A percentile compares a stretch with the other conserved stretches of the same genome.
Conservation (phyloP, 2,113 vertebrate genomes). For the Mirounga angustirostris region DNA sequence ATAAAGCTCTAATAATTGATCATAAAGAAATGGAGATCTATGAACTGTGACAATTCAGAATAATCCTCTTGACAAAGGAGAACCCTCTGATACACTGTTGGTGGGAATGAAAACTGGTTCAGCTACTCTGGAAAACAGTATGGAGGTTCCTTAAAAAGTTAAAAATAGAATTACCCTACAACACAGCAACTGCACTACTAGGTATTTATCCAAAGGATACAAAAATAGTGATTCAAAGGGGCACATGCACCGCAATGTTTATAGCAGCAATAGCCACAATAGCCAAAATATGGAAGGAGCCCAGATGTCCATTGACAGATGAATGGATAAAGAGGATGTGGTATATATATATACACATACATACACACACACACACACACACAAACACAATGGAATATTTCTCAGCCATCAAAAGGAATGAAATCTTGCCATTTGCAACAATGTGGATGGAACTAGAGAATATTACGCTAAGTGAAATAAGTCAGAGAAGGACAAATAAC, state of each 20-base stretch:
- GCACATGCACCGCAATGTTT: not conserved
- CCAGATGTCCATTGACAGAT: not conserved
- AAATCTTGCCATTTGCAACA: not conserved
- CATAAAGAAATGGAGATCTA: not conserved
- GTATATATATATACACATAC: too few species aligned
- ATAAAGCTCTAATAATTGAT: not conserved
- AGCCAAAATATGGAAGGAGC: not conserved
- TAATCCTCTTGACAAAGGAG: not conserved
- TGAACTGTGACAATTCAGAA: not conserved
- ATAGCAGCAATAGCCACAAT: not conserved
- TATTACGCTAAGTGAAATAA: not conserved
- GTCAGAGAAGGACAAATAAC: not conserved
- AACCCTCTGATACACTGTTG: not conserved
- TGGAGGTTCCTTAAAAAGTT: not conserved
- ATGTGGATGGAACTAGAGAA: not conserved
- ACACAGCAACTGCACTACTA: not conserved
- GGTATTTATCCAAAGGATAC: not conserved
- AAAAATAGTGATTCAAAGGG: not conserved
- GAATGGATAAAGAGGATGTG: not conserved
- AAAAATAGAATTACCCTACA: not conserved
- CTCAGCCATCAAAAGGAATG: not conserved
- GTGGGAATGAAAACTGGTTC: not conserved
- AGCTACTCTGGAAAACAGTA: not conserved
- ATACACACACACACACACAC: not conserved
- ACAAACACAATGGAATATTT: not conserved